These are phyloP conservation scores for Girardia tigrina DNA, from an alignment of 2,888 invertebrate species.

Conservation along the genomic window DNA sequence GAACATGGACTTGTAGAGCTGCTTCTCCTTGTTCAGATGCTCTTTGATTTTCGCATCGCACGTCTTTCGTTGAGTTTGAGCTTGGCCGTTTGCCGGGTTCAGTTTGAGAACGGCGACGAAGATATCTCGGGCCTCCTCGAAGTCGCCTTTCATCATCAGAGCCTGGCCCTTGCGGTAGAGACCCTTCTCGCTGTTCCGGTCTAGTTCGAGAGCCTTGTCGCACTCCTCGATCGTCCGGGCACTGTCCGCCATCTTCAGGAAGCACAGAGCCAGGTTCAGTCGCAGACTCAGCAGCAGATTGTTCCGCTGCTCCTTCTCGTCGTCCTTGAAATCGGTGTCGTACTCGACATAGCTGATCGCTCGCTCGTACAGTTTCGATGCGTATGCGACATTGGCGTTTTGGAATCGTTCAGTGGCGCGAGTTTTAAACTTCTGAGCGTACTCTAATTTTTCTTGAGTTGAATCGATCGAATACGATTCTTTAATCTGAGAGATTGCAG, in stretches of 20 bases:
- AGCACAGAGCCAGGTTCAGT: conserved; percentile 58
- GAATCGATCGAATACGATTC: background rate
- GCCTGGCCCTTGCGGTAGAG: conserved; percentile 69
- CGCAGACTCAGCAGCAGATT: conserved; percentile 58
- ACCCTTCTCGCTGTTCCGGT: conserved; percentile 70
- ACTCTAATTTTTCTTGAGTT: background rate
- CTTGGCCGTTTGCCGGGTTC: background rate
- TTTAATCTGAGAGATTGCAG: no score
- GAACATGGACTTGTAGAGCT: background rate
- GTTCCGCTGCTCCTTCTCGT: conserved; percentile 51
- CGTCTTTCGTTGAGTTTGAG: background rate
- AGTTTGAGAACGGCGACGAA: background rate
- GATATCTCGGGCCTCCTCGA: background rate
- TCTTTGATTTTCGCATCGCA: background rate
- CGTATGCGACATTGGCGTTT: background rate
- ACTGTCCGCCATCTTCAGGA: conserved; percentile 63
- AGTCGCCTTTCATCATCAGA: background rate
- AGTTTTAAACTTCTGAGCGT: background rate
- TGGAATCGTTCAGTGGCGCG: background rate
- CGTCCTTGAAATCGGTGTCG: conserved; percentile 41
- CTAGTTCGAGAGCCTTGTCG: conserved; percentile 63
- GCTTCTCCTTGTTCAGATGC: background rate
- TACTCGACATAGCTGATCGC: background rate
- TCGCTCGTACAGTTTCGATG: background rate
- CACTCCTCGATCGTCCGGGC: conserved; percentile 64